Evolutionary conservation across 2,888 invertebrate genomes (phyloP).

Genomic region (Slavum lentiscoides): DNA sequence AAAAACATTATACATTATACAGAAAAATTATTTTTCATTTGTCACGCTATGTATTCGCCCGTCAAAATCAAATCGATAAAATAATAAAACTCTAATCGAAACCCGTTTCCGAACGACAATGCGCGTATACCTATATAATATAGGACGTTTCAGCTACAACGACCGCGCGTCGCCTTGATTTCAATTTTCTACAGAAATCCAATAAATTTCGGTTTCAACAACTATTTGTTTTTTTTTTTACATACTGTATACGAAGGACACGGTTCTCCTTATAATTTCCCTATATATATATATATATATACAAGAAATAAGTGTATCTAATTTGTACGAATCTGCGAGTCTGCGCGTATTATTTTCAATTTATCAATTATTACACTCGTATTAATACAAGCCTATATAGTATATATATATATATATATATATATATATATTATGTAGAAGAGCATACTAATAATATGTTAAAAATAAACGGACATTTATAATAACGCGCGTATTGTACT

Average conservation of each 20-base stretch:
- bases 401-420: too few relatives aligned
- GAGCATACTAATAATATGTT: too few relatives aligned
- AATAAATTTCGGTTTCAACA: not conserved
- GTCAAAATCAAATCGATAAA: not conserved
- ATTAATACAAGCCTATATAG: too few relatives aligned
- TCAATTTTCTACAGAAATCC: not conserved
- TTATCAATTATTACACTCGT: too few relatives aligned
- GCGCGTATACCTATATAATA: not conserved
- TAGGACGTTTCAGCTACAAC: not conserved
- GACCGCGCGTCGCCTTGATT: not conserved
- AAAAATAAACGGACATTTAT: too few relatives aligned
- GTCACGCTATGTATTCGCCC: not conserved
- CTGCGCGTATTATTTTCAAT: too few relatives aligned
- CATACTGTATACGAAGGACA: not conserved
- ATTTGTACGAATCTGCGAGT: too few relatives aligned
- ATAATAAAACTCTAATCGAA: not conserved
- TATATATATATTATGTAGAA: too few relatives aligned
- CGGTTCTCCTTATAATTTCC: not conserved
- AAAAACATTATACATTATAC: too few relatives aligned
- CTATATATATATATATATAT: too few relatives aligned
- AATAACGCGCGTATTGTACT: too few relatives aligned
- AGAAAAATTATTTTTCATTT: not conserved
- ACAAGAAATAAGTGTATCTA: too few relatives aligned
- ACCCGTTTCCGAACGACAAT: not conserved
- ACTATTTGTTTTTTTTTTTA: not conserved